Conservation (phyloP, 2,113 vertebrate species). For the Toxotes jaculatrix region DNA sequence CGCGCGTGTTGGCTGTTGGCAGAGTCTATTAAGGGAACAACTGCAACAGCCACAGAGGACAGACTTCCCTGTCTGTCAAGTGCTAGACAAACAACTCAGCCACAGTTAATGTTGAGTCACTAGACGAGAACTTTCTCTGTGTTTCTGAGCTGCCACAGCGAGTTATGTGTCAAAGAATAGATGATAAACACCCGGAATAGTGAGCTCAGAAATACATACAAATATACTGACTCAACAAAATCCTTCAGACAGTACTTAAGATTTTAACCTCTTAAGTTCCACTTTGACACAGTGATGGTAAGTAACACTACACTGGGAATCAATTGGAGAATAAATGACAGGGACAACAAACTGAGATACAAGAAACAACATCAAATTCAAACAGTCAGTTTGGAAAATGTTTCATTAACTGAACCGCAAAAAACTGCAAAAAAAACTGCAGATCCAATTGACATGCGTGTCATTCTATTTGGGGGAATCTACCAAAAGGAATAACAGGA, state of each 20-base stretch:
- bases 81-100: constrained; percentile 62
- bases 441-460: not conserved
- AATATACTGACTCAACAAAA: not conserved
- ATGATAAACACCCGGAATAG: not conserved
- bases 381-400: too few relatives aligned
- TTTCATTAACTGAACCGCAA: too few relatives aligned
- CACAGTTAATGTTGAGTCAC: constrained; percentile 45
- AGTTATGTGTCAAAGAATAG: not conserved
- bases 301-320: not conserved
- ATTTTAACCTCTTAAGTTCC: not conserved
- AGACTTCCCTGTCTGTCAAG: constrained; percentile 68
- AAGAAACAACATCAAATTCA: not conserved
- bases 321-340: not conserved
- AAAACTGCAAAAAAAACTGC: too few relatives aligned
- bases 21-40: constrained; percentile 60
- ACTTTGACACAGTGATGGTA: not conserved
- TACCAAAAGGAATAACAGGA: not conserved
- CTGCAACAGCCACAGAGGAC: constrained; percentile 44
- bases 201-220: not conserved
- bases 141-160: constrained; percentile 21
- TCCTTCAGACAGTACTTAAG: not conserved
- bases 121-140: constrained; percentile 10
- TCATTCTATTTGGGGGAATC: not conserved
- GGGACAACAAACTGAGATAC: not conserved
- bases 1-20: constrained; percentile 43